phyloP scores from a whole-genome alignment of 2,797 vertebrate genomes.

The Syngnathus rostellatus region DNA sequence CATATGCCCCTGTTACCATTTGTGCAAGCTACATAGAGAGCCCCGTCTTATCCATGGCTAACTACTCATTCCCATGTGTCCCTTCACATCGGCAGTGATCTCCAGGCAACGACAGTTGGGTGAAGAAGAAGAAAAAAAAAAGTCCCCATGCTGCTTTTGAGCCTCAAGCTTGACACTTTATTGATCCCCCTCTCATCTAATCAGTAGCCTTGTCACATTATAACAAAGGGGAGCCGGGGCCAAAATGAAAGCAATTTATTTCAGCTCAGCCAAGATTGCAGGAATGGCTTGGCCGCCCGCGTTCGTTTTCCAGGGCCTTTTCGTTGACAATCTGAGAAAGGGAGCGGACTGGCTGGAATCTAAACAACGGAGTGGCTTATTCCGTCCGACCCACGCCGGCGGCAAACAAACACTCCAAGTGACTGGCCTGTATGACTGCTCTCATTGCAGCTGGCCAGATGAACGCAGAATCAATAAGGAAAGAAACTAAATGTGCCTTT shows the following conservation, averaged over 20 bases:
- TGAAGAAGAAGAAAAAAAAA: slow-evolving; percentile 30
- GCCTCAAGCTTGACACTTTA: slow-evolving; percentile 61
- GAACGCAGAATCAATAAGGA: neutral
- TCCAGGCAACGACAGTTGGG: slow-evolving; percentile 31
- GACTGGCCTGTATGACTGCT: slow-evolving; percentile 28
- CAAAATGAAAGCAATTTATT: slow-evolving; percentile 78
- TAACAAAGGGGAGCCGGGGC: slow-evolving; percentile 64
- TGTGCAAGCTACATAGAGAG: neutral
- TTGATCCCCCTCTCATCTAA: slow-evolving; percentile 74
- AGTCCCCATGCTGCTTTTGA: slow-evolving; percentile 63
- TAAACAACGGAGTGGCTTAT: slow-evolving; percentile 58
- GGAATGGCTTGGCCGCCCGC: slow-evolving; percentile 46
- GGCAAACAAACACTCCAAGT: slow-evolving; percentile 46
- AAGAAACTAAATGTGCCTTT: neutral
- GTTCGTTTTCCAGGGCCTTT: slow-evolving; percentile 56
- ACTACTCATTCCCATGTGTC: neutral
- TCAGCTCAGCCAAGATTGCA: slow-evolving; percentile 65
- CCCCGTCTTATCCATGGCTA: neutral
- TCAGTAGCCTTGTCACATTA: slow-evolving; percentile 77
- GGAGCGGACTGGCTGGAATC: slow-evolving; percentile 38
- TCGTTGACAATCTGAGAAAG: slow-evolving; percentile 53
- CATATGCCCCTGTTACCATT: neutral
- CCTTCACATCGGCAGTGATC: slow-evolving; percentile 15
- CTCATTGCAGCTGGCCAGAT: neutral
- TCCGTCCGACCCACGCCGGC: slow-evolving; percentile 40